These are phyloP conservation scores for Polypedilum vanderplanki DNA, from an alignment of 1,140 invertebrate species.

Conservation along the genomic window DNA sequence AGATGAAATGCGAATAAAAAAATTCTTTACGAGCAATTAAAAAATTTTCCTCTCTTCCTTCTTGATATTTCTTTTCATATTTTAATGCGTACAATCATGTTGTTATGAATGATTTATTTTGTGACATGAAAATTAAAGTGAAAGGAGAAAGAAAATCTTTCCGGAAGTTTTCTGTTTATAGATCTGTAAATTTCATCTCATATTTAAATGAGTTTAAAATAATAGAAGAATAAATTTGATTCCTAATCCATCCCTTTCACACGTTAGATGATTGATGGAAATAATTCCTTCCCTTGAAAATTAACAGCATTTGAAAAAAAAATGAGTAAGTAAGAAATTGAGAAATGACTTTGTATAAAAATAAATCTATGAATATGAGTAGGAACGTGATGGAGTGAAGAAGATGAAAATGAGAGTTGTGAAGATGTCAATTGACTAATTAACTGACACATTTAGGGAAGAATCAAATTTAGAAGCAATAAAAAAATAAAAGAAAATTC, in stretches of 20 bases:
- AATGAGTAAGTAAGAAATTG: too few species aligned
- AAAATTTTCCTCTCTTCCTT: conserved; percentile 13
- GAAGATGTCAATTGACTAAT: background rate
- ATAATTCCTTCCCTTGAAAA: background rate
- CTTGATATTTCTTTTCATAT: background rate
- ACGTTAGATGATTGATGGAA: background rate
- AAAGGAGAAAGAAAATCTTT: background rate
- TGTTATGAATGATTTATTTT: conserved; percentile 15
- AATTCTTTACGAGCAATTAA: conserved; percentile 19
- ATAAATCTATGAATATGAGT: too few species aligned
- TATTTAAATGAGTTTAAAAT: too few species aligned
- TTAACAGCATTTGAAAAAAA: too few species aligned
- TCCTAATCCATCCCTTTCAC: too few species aligned
- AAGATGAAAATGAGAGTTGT: too few species aligned
- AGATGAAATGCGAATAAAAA: background rate
- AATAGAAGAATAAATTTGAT: too few species aligned
- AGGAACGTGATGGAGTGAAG: too few species aligned
- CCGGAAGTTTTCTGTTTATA: too few species aligned
- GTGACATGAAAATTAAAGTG: conserved; percentile 3
- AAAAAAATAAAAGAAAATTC: too few species aligned
- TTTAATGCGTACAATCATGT: background rate
- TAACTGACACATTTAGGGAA: conserved; percentile 12
- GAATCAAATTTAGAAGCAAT: background rate
- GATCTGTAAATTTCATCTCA: too few species aligned
- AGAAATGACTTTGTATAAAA: too few species aligned